Evolutionary conservation across 2,113 vertebrate species (phyloP), one percentile per base, ranked within the genome.

Genomic region (Peromyscus leucopus): DNA sequence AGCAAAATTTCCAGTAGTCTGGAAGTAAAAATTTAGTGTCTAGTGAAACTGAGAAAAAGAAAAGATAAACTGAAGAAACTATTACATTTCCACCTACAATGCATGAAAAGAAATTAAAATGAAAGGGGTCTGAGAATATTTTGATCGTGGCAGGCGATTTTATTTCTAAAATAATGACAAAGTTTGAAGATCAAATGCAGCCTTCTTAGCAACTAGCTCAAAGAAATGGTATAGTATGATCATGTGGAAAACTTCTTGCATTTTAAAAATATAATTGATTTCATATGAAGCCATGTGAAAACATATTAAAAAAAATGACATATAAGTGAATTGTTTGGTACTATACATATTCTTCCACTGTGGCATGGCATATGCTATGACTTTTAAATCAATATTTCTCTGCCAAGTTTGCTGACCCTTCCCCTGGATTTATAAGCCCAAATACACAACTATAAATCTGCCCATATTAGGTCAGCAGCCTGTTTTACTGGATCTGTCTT

Each of bases 401-500:
- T 97, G 90, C 83, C 94, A 95, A 72, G 95, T 93, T 97, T 95
- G 78, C 69, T 95, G 95, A 96, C 96, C 97, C 51, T 57, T 97
- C 57, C 92, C 96, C 89, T 94, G 92, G 95, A 94, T 93, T 98
- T 86, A 82, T 76, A 95, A 97, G 76, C 90, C 90, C 95, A 97
- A 97, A 98, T 78, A 88, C 96, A 95, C 26, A 96, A 97, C 92
- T 98, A 96, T 96, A 97, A 97, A 95, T 92, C 72, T 63, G 91
- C 89, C 92, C 31, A 55, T 97, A 97, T 98, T 97, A 98, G 94
- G 93, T 94, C 91, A 96, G 86, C 89, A 91, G 93, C 86, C 48
- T 97, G 71, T 96, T 97, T 93, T 96, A 95, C 97, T 98, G 96
- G 97, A 74, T 97, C 95, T 93, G 51, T 97, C 87, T 89, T n/a